Base-by-base conservation (phyloP, 2,113 vertebrate species). In the Phylloscopus trochilus region DNA sequence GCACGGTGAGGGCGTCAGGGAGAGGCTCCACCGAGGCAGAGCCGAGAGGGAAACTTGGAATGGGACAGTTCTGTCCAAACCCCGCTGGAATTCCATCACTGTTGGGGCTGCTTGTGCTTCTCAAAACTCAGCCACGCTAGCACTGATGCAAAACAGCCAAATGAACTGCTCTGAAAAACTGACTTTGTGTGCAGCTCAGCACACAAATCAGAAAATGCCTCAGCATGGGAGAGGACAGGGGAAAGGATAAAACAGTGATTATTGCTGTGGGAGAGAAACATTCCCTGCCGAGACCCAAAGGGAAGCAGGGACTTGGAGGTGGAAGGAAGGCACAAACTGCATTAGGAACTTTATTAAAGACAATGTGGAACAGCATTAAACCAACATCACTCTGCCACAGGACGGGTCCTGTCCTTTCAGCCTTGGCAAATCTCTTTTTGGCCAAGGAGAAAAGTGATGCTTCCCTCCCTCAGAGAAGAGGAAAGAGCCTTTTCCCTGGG, bases 171-270 rank as follows among this genome's bases (percentile, higher is more conserved):
- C 43, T 67, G 44, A 18, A 53, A 37, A 23, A 2, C 1, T 20
- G 5, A 2, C 15, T 30, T n/a, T n/a, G n/a, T 26, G 60, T 27
- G 52, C 23, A 20, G 44, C 52, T 89, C 22, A 70, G 8, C 1
- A 0, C 30, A n/a, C 28, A 10, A 6, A n/a, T 22, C 68, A 49
- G 89, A 44, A 74, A 67, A 52, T 3, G 6, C 8, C 43, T 10
- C 8, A 5, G 41, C 11, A 0, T 6, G 15, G 68, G 37, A 18
- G 37, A 59, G 33, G 43, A 47, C 24, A 22, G 0, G 5, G 56
- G 52, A 33, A 41, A 56, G 39, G 69, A 51, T 7, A 33, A 63
- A 51, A 2, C 27, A 47, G 18, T 1, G 55, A 19, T 23, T 43
- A 15, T 15, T 46, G 41, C 53, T 47, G 27, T 9, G 18, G 30